These are phyloP conservation scores for Helicolenus hilgendorfi DNA, from an alignment of 2,797 vertebrate species.

Conservation along the genomic window DNA sequence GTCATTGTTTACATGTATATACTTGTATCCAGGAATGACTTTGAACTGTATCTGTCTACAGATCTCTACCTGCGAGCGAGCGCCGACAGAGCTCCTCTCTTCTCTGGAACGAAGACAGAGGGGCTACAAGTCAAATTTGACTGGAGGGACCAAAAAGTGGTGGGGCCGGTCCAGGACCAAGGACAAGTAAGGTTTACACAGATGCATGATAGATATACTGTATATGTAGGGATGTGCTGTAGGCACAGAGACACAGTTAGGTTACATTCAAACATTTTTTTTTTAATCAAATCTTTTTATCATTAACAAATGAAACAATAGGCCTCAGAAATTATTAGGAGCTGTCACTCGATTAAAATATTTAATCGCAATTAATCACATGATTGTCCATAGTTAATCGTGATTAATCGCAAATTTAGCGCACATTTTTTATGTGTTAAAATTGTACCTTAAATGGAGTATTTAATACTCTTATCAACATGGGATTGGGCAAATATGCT, in stretches of 20 bases:
- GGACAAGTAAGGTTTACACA: slow-evolving; percentile 85
- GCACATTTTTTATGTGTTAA: too few relatives aligned
- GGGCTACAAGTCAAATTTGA: slow-evolving; percentile 92
- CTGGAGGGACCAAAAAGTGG: slow-evolving; percentile 93
- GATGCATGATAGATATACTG: background rate
- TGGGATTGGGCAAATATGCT: too few relatives aligned
- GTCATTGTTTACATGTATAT: background rate
- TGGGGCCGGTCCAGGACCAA: slow-evolving; percentile 94
- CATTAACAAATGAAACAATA: background rate
- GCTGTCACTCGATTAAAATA: too few relatives aligned
- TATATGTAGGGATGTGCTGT: background rate
- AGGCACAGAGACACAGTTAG: background rate
- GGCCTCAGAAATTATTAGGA: too few relatives aligned
- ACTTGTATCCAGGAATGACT: background rate
- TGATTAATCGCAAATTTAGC: too few relatives aligned
- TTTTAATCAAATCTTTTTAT: background rate
- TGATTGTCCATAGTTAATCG: too few relatives aligned
- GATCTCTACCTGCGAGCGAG: slow-evolving; percentile 91
- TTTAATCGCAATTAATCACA: too few relatives aligned
- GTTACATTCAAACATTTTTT: background rate
- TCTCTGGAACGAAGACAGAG: slow-evolving; percentile 57
- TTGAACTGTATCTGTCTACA: slow-evolving; percentile 68
- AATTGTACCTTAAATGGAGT: too few relatives aligned
- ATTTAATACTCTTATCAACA: too few relatives aligned
- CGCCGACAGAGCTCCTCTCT: slow-evolving; percentile 82